These are phyloP conservation scores for Sesamia nonagrioides DNA, from an alignment of 1,140 invertebrate species.

Conservation along the genomic window DNA sequence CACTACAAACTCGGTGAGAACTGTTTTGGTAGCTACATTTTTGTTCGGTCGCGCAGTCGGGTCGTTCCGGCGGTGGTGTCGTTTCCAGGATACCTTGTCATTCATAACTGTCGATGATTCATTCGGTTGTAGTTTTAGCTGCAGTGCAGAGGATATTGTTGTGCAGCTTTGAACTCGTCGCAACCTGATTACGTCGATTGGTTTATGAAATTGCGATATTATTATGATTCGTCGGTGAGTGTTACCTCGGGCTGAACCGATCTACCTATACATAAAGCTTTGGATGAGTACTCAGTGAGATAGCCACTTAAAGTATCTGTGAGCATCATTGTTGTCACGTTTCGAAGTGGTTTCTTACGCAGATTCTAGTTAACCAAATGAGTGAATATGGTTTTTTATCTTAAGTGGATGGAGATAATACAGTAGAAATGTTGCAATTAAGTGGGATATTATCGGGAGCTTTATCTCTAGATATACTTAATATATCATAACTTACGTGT, in stretches of 20 bases:
- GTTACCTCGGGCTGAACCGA: background rate
- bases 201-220: constrained; percentile 80
- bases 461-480: background rate
- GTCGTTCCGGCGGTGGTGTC: constrained; percentile 59
- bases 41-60: constrained; percentile 52
- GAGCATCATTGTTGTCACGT: constrained; percentile 15
- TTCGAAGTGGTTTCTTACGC: constrained; percentile 5
- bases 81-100: constrained; percentile 54
- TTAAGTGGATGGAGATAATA: background rate
- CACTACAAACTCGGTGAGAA: constrained; percentile 46
- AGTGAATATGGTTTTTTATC: constrained; percentile 1
- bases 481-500: background rate
- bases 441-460: constrained; percentile 4
- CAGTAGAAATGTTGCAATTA: constrained; percentile 8
- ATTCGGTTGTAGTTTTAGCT: constrained; percentile 51
- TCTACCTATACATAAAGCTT: background rate
- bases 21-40: constrained; percentile 51
- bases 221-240: constrained; percentile 80
- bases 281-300: background rate
- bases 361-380: background rate
- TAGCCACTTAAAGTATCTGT: background rate
- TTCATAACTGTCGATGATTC: constrained; percentile 53
- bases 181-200: constrained; percentile 25
- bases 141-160: constrained; percentile 51
- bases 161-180: constrained; percentile 16